Percentiles rank a stretch among this genome's conserved stretches.
phyloP scores from a whole-genome alignment of 2,888 invertebrate species.

The Oscheius myriophilus region DNA sequence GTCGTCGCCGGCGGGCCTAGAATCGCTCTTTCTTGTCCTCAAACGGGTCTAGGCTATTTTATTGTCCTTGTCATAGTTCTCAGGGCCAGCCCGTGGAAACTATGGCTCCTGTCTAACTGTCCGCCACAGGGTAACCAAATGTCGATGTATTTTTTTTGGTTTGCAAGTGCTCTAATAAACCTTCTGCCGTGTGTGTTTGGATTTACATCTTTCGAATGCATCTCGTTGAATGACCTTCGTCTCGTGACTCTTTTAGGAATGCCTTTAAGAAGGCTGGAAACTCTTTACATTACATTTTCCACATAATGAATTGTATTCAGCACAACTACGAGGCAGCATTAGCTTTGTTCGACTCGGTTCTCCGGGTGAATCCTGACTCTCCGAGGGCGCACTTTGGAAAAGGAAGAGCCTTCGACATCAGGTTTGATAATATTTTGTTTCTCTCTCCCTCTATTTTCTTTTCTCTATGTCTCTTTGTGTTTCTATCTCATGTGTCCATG shows the following conservation, averaged over 20 bases:
- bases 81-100: too few relatives aligned
- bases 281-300: neutral
- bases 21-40: slow-evolving; percentile 7
- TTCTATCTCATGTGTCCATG: too few relatives aligned
- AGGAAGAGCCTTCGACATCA: slow-evolving; percentile 57
- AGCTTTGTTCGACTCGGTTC: slow-evolving; percentile 58
- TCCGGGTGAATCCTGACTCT: slow-evolving; percentile 51
- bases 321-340: slow-evolving; percentile 63
- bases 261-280: too few relatives aligned
- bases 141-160: slow-evolving; percentile 15
- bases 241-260: too few relatives aligned
- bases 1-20: neutral
- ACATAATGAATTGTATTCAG: slow-evolving; percentile 38
- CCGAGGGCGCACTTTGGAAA: slow-evolving; percentile 65
- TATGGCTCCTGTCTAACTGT: too few relatives aligned
- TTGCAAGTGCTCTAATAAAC: slow-evolving; percentile 19
- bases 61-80: slow-evolving; percentile 2
- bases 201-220: too few relatives aligned
- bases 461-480: too few relatives aligned
- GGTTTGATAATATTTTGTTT: slow-evolving; percentile 24
- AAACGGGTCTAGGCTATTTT: slow-evolving; percentile 7
- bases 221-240: too few relatives aligned
- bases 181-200: slow-evolving; percentile 13
- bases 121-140: neutral
- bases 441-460: neutral